A percentile compares a stretch with the other conserved stretches of the same genome.
Evolutionary conservation across 2,113 vertebrate species (phyloP).

Genomic region (Poicephalus meyeri): DNA sequence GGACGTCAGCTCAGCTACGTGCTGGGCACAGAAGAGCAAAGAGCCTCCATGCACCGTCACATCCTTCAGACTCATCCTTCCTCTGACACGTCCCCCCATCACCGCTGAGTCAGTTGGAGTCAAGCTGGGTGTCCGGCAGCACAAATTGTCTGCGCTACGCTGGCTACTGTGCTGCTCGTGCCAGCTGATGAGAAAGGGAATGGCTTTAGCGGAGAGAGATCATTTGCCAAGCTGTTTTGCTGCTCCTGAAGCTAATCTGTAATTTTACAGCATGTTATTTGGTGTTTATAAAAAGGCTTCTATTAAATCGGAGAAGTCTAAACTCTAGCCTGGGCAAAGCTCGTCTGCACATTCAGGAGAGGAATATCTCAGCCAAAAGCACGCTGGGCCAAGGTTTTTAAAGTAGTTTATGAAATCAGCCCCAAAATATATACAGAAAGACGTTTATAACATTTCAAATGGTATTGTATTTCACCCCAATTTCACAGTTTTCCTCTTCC

Average conservation of each 20-base stretch:
- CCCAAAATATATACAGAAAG: neutral
- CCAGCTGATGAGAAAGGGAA: neutral
- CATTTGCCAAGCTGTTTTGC: neutral
- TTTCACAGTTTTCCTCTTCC: neutral
- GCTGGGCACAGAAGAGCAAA: neutral
- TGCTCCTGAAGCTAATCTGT: neutral
- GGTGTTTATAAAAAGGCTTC: neutral
- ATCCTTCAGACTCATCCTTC: neutral
- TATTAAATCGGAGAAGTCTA: neutral
- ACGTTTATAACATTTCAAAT: neutral
- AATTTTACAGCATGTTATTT: neutral
- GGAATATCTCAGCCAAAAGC: neutral
- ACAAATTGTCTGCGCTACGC: neutral
- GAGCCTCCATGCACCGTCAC: neutral
- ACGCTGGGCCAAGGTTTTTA: neutral
- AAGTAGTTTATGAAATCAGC: neutral
- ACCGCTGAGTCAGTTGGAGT: neutral
- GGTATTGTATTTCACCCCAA: neutral
- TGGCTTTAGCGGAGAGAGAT: neutral
- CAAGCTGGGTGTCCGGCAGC: neutral
- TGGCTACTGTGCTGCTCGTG: accelerated
- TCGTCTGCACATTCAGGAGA: neutral
- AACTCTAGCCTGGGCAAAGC: neutral
- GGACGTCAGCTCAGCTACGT: neutral
- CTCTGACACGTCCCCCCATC: neutral